Evolutionary conservation across 2,113 vertebrate genomes (phyloP).

Genomic region (Grammomys surdaster): DNA sequence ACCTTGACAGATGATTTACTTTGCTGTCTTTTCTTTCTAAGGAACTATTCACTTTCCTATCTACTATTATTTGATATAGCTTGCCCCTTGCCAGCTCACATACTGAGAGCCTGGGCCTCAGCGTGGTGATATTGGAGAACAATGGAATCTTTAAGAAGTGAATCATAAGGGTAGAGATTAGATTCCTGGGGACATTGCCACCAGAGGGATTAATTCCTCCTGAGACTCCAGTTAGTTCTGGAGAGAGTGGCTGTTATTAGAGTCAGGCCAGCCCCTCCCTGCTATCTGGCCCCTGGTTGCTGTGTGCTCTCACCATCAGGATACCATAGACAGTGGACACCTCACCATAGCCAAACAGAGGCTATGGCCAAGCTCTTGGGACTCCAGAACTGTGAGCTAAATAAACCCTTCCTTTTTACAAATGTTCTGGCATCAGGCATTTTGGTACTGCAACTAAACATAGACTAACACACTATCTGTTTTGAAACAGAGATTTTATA

Average conservation of each 20-base stretch:
- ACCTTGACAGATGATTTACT: background rate
- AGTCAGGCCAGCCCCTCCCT: background rate
- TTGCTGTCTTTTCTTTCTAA: background rate
- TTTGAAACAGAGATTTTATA: conserved; percentile 18
- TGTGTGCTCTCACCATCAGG: background rate
- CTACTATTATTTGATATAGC: background rate
- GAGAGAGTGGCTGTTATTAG: background rate
- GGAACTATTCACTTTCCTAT: background rate
- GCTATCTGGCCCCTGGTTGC: background rate
- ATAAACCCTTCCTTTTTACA: background rate
- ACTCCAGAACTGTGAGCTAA: background rate
- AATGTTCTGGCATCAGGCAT: background rate
- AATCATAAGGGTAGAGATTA: background rate
- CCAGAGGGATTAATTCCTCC: background rate
- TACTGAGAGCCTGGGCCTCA: background rate
- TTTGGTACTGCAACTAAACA: background rate
- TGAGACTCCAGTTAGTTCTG: background rate
- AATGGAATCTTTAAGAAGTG: background rate
- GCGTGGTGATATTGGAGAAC: background rate
- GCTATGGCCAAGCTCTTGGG: background rate
- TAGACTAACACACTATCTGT: background rate
- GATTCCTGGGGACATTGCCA: background rate
- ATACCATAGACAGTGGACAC: background rate
- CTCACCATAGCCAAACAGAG: background rate
- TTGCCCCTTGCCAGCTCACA: background rate